Evolutionary conservation across 2,888 invertebrate genomes (phyloP), one percentile per base, ranked within the genome.

Genomic region (Entomobrya proxima): DNA sequence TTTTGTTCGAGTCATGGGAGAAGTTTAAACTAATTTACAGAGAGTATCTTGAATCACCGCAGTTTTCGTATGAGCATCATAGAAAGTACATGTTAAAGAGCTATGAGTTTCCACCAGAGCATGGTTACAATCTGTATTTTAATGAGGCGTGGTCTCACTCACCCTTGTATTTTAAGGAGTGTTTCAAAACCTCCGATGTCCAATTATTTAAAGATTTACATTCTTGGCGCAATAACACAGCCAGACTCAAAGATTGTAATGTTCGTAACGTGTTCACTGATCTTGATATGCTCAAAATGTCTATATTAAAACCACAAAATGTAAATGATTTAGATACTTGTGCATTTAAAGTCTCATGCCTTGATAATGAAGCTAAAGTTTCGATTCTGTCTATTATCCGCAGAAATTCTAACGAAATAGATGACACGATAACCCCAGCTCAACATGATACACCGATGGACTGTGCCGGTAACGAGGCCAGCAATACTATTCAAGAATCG

Each of bases 231-330:
- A 4, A n/a, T 11, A 74, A 74, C 50, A 50, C 74, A 30, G 74
- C 74, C 5, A 47, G 32, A 13, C 11, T 74, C 4, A 11, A 15
- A 24, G 74, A 74, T 74, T 4, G 2, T 1, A 47, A 30, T 4
- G 9, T 13, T 47, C 27, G 50, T 30, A 50, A 74, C 27, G 7
- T 32, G 13, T 50, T 74, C 30, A 50, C 74, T 18, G 52, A 47
- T 32, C 27, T 50, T 13, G 74, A 50, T 9, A 15, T 13, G 24
- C 11, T 74, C 0, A 74, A 47, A 74, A 50, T 74, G 47, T n/a
- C 30, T 27, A 50, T 74, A 30, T 47, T 50, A 11, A 74, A 74
- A 74, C 74, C 74, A 30, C n/a, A 30, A 21, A 50, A 13, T n/a
- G 5, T 30, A 32, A 15, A 27, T 74, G 47, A 47, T 9, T 9